Conservation (phyloP, 2,113 vertebrate species). For the Nothoprocta pentlandii region DNA sequence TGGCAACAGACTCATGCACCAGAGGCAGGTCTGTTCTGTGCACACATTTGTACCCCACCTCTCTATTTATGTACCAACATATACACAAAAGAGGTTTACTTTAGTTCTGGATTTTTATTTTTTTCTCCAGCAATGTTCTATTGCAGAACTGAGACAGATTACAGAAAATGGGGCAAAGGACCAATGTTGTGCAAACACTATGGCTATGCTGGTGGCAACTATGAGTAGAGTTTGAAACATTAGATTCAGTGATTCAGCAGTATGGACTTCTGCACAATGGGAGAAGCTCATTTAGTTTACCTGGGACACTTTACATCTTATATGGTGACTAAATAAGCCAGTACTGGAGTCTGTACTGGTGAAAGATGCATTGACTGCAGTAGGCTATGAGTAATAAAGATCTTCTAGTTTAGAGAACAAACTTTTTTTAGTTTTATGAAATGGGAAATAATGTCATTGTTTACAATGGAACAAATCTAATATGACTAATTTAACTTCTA, state of each 20-base stretch:
- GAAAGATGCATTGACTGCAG: background rate
- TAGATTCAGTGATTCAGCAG: accelerated
- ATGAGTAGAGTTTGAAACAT: background rate
- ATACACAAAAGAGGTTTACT: background rate
- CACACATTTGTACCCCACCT: background rate
- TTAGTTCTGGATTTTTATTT: background rate
- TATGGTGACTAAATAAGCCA: background rate
- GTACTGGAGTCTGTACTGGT: background rate
- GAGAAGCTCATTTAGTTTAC: accelerated
- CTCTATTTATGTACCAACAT: background rate
- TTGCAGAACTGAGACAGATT: background rate
- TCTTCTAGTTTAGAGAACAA: background rate
- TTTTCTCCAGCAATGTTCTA: background rate
- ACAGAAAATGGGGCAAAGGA: background rate
- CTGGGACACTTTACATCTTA: background rate
- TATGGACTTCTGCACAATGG: background rate
- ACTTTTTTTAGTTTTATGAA: background rate
- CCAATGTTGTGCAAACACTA: background rate
- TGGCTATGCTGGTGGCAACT: background rate
- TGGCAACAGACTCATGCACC: background rate
- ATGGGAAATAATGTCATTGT: background rate
- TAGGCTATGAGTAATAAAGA: background rate
- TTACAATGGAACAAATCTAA: background rate
- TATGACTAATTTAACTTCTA: conserved; percentile 23
- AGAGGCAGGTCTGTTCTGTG: background rate